A percentile compares a stretch with the other conserved stretches of the same genome.
Evolutionary conservation across 2,888 invertebrate genomes (phyloP).

Genomic region (Calliopum simillimum): DNA sequence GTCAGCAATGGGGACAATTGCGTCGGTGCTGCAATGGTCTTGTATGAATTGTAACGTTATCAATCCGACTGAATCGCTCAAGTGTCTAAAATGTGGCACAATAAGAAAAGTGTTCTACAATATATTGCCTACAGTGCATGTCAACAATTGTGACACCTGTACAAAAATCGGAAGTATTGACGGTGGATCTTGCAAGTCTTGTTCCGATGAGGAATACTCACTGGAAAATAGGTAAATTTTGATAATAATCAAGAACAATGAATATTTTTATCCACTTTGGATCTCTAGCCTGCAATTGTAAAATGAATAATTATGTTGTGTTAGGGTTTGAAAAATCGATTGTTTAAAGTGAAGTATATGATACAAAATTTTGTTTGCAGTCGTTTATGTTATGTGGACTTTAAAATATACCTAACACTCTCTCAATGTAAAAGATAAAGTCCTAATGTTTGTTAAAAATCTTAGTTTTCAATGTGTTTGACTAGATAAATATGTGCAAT

Average conservation of each 20-base stretch:
- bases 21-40: constrained; percentile 94
- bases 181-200: not conserved
- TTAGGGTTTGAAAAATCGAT: constrained; percentile 16
- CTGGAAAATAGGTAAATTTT: constrained; percentile 7
- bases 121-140: not conserved
- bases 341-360: not conserved
- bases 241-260: no score
- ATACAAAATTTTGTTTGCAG: no score
- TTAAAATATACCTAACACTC: no score
- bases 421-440: no score
- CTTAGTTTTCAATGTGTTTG: no score
- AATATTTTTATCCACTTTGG: no score
- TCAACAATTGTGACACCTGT: constrained; percentile 21
- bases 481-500: no score
- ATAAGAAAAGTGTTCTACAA: constrained; percentile 68
- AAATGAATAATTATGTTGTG: not conserved
- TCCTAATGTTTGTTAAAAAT: no score
- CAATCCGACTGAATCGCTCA: constrained; percentile 86
- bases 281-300: no score
- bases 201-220: not conserved
- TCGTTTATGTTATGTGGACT: no score
- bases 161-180: not conserved
- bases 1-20: constrained; percentile 85
- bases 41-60: constrained; percentile 89
- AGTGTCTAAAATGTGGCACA: constrained; percentile 86